Evolutionary conservation across 2,888 invertebrate genomes (phyloP).

Genomic region (Nipponacmea schrenckii): DNA sequence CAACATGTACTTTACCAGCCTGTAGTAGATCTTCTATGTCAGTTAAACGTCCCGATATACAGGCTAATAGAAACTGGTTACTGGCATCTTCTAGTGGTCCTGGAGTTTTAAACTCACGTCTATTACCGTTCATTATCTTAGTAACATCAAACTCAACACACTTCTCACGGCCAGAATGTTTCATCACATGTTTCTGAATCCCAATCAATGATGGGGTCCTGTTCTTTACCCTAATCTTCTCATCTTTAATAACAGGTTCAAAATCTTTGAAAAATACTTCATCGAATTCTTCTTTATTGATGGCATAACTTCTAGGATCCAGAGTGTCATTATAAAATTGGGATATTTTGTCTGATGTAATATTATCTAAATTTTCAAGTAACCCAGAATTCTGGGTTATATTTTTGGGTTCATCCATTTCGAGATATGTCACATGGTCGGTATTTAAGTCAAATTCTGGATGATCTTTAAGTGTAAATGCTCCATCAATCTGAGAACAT

Average conservation of each 20-base stretch:
- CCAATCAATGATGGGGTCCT: slow-evolving; percentile 55
- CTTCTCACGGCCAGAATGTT: slow-evolving; percentile 45
- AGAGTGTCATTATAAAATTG: slow-evolving; percentile 55
- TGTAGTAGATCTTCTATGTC: slow-evolving; percentile 56
- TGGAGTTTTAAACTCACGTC: slow-evolving; percentile 44
- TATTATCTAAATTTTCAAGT: neutral
- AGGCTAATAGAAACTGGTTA: slow-evolving; percentile 55
- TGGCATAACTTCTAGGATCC: slow-evolving; percentile 58
- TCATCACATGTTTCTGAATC: slow-evolving; percentile 60
- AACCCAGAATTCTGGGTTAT: neutral
- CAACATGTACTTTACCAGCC: slow-evolving; percentile 55
- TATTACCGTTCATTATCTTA: slow-evolving; percentile 47
- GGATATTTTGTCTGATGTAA: slow-evolving; percentile 36
- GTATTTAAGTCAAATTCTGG: slow-evolving; percentile 58
- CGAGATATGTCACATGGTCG: slow-evolving; percentile 47
- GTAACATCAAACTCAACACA: slow-evolving; percentile 50
- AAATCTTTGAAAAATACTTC: slow-evolving; percentile 53
- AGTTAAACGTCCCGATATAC: slow-evolving; percentile 51
- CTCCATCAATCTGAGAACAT: slow-evolving; percentile 46
- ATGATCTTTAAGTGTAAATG: slow-evolving; percentile 60
- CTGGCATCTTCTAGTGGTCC: slow-evolving; percentile 59
- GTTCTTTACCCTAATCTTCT: slow-evolving; percentile 55
- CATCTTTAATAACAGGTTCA: slow-evolving; percentile 20
- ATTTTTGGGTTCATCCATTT: slow-evolving; percentile 28
- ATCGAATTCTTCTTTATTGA: slow-evolving; percentile 60